These are phyloP conservation scores for Luffia ferchaultella DNA, from an alignment of 2,888 invertebrate genomes.

Conservation along the genomic window DNA sequence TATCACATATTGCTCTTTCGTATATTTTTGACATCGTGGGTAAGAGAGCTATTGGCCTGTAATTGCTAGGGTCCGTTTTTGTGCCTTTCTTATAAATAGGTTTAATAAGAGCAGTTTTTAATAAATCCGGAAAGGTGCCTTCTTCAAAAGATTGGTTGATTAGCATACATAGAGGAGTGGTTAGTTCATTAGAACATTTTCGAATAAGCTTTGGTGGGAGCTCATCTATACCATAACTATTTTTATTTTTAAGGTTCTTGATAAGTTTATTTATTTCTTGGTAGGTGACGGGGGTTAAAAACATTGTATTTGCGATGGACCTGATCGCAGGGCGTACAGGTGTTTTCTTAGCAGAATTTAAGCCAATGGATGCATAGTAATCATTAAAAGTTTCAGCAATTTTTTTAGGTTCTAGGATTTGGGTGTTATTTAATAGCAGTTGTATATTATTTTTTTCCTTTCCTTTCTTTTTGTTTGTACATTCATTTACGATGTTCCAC, in stretches of 20 bases:
- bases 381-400: too few species aligned
- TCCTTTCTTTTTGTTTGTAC: too few species aligned
- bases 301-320: too few species aligned
- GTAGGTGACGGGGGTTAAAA: too few species aligned
- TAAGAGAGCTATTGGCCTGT: neutral
- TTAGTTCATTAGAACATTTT: neutral
- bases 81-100: neutral
- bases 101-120: neutral
- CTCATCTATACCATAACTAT: neutral
- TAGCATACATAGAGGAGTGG: neutral
- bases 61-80: neutral
- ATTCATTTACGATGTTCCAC: too few species aligned
- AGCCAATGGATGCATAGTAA: too few species aligned
- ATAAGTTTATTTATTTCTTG: too few species aligned
- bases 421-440: too few species aligned
- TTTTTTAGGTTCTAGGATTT: too few species aligned
- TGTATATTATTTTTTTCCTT: too few species aligned
- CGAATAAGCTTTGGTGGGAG: neutral
- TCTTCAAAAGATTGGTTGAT: slow-evolving; percentile 1
- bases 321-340: too few species aligned
- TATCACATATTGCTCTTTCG: neutral
- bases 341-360: too few species aligned
- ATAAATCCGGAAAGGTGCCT: neutral
- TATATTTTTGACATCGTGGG: neutral
- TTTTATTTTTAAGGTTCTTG: slow-evolving; percentile 1